Percentiles rank a stretch among this genome's conserved stretches.
Evolutionary conservation across 1,140 invertebrate genomes (phyloP).

Genomic region (Nebria ingens): DNA sequence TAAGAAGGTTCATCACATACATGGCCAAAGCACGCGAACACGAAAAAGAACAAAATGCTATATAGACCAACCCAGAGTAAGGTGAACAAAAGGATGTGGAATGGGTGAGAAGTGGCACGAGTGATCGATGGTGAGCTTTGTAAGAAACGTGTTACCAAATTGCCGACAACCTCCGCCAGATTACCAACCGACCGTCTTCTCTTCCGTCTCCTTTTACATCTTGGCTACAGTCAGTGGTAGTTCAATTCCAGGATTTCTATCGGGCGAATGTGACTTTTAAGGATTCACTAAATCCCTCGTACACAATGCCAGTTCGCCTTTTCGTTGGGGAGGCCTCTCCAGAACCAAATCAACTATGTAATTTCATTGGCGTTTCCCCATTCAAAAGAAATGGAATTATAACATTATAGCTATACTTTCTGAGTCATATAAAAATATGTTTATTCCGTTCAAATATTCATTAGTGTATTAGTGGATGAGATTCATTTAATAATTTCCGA

Average conservation of each 20-base stretch:
- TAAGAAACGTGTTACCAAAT: conserved; percentile 8
- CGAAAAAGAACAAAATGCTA: background rate
- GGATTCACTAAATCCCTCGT: conserved; percentile 3
- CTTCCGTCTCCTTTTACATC: no score
- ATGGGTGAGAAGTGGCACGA: background rate
- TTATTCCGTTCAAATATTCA: no score
- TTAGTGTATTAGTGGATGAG: no score
- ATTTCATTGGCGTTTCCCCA: no score
- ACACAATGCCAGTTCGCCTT: background rate
- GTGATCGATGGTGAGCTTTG: conserved; percentile 4
- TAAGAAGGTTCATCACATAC: background rate
- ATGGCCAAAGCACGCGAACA: background rate
- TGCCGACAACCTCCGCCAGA: conserved; percentile 1
- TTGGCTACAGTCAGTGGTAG: no score
- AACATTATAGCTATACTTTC: no score
- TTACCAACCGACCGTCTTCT: background rate
- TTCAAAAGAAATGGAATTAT: no score
- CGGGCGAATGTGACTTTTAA: conserved; percentile 4
- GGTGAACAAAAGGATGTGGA: background rate
- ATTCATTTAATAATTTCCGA: no score
- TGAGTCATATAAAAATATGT: no score
- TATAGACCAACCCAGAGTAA: background rate
- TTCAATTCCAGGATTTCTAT: conserved; percentile 4
- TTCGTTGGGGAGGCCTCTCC: no score
- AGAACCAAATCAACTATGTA: no score